Evolutionary conservation across 2,113 vertebrate species (phyloP).

Genomic region (Crotalus viridis): DNA sequence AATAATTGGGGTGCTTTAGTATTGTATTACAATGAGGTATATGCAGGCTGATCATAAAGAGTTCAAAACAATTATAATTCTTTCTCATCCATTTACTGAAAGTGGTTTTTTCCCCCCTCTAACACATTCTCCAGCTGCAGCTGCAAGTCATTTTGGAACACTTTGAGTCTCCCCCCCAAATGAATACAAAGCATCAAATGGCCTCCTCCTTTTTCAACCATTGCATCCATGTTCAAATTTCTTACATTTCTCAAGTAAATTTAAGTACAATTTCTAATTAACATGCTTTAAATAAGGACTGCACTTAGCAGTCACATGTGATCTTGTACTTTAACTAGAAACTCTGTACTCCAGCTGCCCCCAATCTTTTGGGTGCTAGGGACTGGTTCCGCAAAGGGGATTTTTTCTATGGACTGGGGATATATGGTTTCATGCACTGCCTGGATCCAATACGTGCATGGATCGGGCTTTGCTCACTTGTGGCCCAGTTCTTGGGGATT

Average conservation of each 20-base stretch:
- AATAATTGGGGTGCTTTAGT: slow-evolving; percentile 72
- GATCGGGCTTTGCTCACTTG: neutral
- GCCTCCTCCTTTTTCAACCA: slow-evolving; percentile 49
- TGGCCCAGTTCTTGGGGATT: neutral
- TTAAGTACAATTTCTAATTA: neutral
- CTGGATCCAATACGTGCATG: neutral
- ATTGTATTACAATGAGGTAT: slow-evolving; percentile 75
- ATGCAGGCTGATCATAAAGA: slow-evolving; percentile 65
- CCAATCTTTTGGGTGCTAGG: neutral
- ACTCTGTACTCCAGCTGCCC: neutral
- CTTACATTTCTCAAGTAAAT: slow-evolving; percentile 5
- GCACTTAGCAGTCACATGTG: neutral
- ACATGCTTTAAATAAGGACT: neutral
- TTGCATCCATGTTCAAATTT: neutral
- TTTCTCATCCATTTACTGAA: slow-evolving; percentile 66
- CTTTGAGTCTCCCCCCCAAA: slow-evolving; percentile 58
- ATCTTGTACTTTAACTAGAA: neutral
- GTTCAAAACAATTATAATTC: slow-evolving; percentile 75
- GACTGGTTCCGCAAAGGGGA: neutral
- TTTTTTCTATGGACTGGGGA: neutral
- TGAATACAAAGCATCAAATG: slow-evolving; percentile 43
- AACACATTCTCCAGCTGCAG: slow-evolving; percentile 68
- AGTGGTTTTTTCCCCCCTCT: slow-evolving; percentile 58
- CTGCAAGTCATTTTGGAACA: slow-evolving; percentile 65
- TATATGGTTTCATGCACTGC: neutral